Base-by-base conservation (phyloP, 1,140 invertebrate genomes). In the Tetramorium parvispinum region DNA sequence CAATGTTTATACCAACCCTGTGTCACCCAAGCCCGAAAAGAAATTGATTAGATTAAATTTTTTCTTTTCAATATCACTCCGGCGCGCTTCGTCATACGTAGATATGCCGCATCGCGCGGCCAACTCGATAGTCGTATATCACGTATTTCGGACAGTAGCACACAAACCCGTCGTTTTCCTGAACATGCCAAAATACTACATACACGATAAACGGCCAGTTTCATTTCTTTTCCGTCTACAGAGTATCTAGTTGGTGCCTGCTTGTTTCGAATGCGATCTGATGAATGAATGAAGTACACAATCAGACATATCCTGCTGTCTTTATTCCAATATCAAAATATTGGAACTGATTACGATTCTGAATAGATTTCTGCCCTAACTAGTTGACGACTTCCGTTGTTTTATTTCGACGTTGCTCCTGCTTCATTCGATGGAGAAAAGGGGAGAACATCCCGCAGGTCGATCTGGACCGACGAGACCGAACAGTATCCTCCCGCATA, bases 401-500 rank as follows among this genome's bases (percentile, higher is more conserved):
- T 83, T 83, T 8, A 46, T 37, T 59, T 73, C 11, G n/a, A 43
- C 21, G 40, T 73, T 46, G 24, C 51, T 37, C 37, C 18, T 55
- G 37, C 32, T 75, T 61, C 68, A 49, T 73, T 59, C 32, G 43
- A 53, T 24, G 21, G 37, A 55, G 16, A 21, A 78, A 85, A 65
- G 11, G 11, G 40, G 16, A 53, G 46, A 78, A 78, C 18, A 66
- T 76, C 10, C 6, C 32, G 57, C 21, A 27, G 57, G 46, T 27
- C 16, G 59, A 57, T 63, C n/a, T 43, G 57, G 16, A 77, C 24
- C 43, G 32, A 65, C 61, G n/a, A 61, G 51, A 59, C 46, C 49
- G 75, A 66, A 75, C 61, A 79, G 24, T 90, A 90, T 90, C 76
- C 88, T 90, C 81, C 57, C 81, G 86, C 79, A 90, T 90, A 63